Evolutionary conservation across 2,113 vertebrate species (phyloP).

Genomic region (Picathartes gymnocephalus): DNA sequence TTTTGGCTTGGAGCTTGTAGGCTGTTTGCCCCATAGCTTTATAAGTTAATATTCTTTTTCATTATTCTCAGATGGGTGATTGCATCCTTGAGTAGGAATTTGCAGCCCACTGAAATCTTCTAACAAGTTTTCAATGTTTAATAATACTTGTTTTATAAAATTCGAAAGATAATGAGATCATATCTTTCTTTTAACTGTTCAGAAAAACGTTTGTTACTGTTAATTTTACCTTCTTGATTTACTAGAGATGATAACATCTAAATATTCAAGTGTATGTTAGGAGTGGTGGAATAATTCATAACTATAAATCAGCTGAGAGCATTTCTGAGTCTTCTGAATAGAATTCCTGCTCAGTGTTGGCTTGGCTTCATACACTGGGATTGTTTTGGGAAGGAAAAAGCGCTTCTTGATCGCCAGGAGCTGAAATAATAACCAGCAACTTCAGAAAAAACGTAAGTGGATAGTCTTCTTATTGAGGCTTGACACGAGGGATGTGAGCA

Average conservation of each 20-base stretch:
- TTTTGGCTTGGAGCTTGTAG: neutral
- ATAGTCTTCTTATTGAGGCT: neutral
- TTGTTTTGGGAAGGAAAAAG: neutral
- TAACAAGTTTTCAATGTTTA: constrained; percentile 19
- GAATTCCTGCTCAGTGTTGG: neutral
- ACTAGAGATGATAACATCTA: constrained; percentile 7
- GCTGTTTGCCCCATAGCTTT: neutral
- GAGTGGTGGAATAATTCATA: constrained; percentile 12
- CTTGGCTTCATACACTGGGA: neutral
- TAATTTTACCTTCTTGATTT: constrained; percentile 34
- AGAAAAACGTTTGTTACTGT: constrained; percentile 16
- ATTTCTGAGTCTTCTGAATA: neutral
- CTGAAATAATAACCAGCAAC: neutral
- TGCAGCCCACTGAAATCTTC: neutral
- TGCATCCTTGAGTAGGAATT: constrained; percentile 21
- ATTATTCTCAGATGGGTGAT: neutral
- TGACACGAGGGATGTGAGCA: neutral
- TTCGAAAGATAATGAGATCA: neutral
- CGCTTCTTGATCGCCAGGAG: neutral
- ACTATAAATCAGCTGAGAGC: constrained; percentile 12
- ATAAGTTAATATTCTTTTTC: constrained; percentile 11
- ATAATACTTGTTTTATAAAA: constrained; percentile 45
- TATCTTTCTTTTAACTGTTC: neutral
- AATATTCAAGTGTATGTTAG: neutral
- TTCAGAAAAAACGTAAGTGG: neutral